Percentiles rank a stretch among this genome's conserved stretches.
Conservation (phyloP, 2,113 vertebrate genomes). For the Accipiter cooperii region DNA sequence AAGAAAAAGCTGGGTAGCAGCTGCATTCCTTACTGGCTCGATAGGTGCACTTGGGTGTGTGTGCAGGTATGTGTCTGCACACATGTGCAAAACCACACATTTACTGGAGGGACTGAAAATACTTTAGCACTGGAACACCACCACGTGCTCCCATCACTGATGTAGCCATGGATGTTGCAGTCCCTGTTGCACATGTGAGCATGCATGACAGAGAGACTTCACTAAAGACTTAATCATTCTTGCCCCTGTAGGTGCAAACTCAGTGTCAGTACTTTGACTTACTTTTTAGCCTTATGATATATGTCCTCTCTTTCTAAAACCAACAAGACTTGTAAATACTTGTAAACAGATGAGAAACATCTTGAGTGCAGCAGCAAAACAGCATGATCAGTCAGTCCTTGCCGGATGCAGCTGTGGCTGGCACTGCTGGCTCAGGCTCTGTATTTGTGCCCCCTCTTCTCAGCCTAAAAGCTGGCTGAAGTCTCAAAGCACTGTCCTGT, state of each 20-base stretch:
- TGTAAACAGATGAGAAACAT: neutral
- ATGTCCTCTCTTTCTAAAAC: neutral
- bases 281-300: neutral
- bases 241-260: neutral
- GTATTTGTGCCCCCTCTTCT: neutral
- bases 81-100: neutral
- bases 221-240: neutral
- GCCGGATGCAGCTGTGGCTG: neutral
- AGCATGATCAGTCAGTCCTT: neutral
- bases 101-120: neutral
- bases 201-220: neutral
- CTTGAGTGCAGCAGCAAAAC: neutral
- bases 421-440: neutral
- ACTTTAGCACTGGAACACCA: neutral
- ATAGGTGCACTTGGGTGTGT: neutral
- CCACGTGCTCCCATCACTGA: neutral
- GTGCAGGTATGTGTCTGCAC: neutral
- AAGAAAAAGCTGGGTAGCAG: neutral
- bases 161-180: neutral
- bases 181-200: fast-evolving
- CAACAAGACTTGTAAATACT: neutral
- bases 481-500: neutral
- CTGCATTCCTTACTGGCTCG: neutral
- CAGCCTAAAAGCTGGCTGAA: neutral
- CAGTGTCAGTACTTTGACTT: neutral